Evolutionary conservation across 2,888 invertebrate genomes (phyloP).

Genomic region (Eristalis intricaria): DNA sequence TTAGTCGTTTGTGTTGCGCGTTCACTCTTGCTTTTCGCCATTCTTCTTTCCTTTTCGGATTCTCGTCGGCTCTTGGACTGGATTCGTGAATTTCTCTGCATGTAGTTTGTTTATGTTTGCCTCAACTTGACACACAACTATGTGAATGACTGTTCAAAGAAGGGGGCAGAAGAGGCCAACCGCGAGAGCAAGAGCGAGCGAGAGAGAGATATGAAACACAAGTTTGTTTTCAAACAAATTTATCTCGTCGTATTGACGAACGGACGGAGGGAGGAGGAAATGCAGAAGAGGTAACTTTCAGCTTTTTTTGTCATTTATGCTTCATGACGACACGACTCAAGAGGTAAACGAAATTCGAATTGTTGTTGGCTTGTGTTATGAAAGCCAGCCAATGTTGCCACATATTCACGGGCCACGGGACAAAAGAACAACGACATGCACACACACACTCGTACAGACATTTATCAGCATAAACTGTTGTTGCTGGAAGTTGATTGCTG

Average conservation of each 20-base stretch:
- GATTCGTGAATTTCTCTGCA: constrained; percentile 13
- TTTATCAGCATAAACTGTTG: constrained; percentile 4
- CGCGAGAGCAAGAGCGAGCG: background rate
- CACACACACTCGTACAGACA: background rate
- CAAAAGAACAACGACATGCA: background rate
- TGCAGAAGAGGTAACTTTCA: background rate
- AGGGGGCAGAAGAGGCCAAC: background rate
- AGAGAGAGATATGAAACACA: background rate
- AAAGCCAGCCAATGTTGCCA: constrained; percentile 18
- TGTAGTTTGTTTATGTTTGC: constrained; percentile 59
- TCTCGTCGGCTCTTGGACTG: background rate
- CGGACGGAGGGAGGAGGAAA: background rate
- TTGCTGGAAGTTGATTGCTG: background rate
- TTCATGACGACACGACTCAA: constrained; percentile 17
- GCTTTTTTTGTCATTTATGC: background rate
- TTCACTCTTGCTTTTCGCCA: constrained; percentile 52
- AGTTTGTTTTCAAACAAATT: constrained; percentile 60
- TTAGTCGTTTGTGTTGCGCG: constrained; percentile 39
- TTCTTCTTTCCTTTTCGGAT: constrained; percentile 10
- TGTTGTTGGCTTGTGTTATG: background rate
- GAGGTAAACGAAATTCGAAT: background rate
- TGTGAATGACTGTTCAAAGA: background rate
- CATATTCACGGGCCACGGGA: constrained; percentile 7
- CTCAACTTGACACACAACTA: constrained; percentile 45
- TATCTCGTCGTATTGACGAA: constrained; percentile 2